A percentile compares a stretch with the other conserved stretches of the same genome.
These are phyloP conservation scores for Ornithoptera priamus DNA, from an alignment of 2,888 invertebrate species.

Conservation along the genomic window DNA sequence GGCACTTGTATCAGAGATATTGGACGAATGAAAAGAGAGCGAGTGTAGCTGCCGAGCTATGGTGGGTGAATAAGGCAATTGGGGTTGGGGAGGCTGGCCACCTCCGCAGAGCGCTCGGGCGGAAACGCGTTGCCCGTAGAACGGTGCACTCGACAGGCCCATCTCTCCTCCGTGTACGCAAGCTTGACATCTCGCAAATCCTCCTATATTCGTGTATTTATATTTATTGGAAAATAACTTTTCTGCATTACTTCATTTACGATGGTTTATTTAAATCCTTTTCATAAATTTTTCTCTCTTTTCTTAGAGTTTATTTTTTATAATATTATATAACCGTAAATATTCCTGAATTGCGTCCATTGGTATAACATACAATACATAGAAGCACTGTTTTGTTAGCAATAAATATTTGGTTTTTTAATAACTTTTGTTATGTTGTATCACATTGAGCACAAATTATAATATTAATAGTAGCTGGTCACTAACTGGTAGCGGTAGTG, in stretches of 20 bases:
- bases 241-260: slow-evolving; percentile 1
- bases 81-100: slow-evolving; percentile 44
- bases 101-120: slow-evolving; percentile 45
- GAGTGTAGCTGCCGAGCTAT: slow-evolving; percentile 36
- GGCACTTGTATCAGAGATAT: slow-evolving; percentile 38
- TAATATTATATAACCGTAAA: too few species aligned
- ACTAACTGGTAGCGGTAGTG: too few species aligned
- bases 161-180: slow-evolving; percentile 39
- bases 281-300: not conserved
- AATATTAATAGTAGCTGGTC: too few species aligned
- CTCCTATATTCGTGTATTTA: slow-evolving; percentile 30
- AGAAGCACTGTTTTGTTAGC: too few species aligned
- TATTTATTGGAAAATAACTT: slow-evolving; percentile 17
- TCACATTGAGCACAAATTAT: too few species aligned
- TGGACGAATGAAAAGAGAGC: slow-evolving; percentile 41
- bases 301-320: too few species aligned
- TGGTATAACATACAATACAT: too few species aligned
- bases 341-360: too few species aligned
- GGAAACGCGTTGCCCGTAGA: slow-evolving; percentile 47
- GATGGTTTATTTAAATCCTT: slow-evolving; percentile 6
- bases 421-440: too few species aligned
- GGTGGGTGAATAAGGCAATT: slow-evolving; percentile 41
- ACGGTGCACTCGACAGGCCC: slow-evolving; percentile 52
- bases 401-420: too few species aligned
- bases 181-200: slow-evolving; percentile 43